Base-by-base conservation (phyloP, 2,888 invertebrate species). In the Drosophila affinis region DNA sequence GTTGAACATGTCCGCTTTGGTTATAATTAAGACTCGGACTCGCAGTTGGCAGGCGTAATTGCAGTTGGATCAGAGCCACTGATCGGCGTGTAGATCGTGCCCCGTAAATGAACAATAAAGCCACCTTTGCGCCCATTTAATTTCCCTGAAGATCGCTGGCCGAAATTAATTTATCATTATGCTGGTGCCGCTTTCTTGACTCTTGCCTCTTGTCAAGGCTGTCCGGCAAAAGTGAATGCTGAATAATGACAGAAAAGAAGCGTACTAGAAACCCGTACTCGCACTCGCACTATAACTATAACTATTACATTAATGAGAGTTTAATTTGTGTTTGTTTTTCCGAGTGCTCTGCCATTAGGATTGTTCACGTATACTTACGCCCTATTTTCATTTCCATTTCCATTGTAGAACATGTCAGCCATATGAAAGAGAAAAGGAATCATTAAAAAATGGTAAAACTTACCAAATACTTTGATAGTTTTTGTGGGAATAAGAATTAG, bases 1-100 rank as follows among this genome's bases (percentile, higher is more conserved):
- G 91, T 91, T 90, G 86, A 88, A 89, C 90, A 90, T 81, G 88
- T 83, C 89, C 86, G 88, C 90, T 89, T 79, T 81, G 85, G 75
- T 84, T 81, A 86, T 88, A 87, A 87, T 83, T 82, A 79, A 81
- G 76, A 71, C 62, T 65, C 47, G 65, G 59, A 18, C 48, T 7
- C 32, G 44, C 6, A 51, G 9, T 52, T 49, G 21, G 45, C 69
- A 46, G 12, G 17, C 51, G 48, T 52, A 49, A 49, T 57, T 72
- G 58, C 72, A 56, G 18, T 45, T 21, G 53, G 75, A 58, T 74
- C 74, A 44, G 62, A 52, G 45, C 21, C 18, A 17, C 60, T 59
- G 73, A 69, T 71, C 72, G 59, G 39, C 54, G 55, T 18, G 18
- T 18, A 21, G 47, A 12, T 12, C 10, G 32, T 9, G 9, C 29